phyloP scores from a whole-genome alignment of 2,888 invertebrate species.

The Phorcus lineatus region DNA sequence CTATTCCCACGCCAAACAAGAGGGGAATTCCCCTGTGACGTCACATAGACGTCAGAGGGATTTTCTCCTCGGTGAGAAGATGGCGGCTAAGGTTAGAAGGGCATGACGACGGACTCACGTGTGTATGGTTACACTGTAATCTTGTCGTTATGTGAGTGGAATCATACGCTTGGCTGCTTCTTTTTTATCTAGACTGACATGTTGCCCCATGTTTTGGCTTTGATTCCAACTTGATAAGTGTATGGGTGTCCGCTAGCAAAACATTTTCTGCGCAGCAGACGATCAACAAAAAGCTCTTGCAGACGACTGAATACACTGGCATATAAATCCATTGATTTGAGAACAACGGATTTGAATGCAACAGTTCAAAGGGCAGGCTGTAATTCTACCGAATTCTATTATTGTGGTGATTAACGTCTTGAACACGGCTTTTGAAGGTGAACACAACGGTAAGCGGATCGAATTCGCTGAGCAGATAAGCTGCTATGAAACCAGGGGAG shows the following conservation, averaged over 20 bases:
- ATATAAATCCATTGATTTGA: constrained; percentile 7
- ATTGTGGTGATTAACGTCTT: constrained; percentile 15
- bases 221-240: neutral
- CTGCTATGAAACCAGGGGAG: constrained; percentile 6
- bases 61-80: constrained; percentile 22
- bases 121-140: constrained; percentile 17
- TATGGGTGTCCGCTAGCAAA: neutral
- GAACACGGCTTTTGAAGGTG: neutral
- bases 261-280: constrained; percentile 16
- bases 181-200: neutral
- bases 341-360: neutral
- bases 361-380: neutral
- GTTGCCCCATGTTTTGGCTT: neutral
- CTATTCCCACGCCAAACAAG: constrained; percentile 26
- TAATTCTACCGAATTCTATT: constrained; percentile 15
- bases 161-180: constrained; percentile 9
- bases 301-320: neutral
- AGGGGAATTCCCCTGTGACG: constrained; percentile 36
- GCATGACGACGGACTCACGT: constrained; percentile 11
- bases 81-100: constrained; percentile 28
- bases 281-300: neutral
- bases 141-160: constrained; percentile 12
- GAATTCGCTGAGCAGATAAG: neutral
- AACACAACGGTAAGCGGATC: neutral
- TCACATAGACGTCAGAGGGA: constrained; percentile 30